Evolutionary conservation across 1,140 invertebrate genomes (phyloP).

Genomic region (Micrasema longulum): DNA sequence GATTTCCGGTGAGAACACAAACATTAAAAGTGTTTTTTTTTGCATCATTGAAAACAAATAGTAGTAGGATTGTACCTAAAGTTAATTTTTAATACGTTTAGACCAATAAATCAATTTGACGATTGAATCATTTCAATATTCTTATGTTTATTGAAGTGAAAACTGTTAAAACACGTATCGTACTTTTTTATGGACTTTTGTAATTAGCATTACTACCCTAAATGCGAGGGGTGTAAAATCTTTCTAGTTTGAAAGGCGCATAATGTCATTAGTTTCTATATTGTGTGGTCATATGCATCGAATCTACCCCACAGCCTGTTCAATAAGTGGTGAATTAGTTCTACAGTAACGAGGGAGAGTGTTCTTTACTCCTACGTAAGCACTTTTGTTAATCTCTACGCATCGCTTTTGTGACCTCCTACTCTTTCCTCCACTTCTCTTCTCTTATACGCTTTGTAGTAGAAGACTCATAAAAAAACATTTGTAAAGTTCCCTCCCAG

Average conservation of each 20-base stretch:
- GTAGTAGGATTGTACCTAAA: no score
- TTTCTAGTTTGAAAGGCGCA: conserved; percentile 30
- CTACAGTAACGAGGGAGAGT: conserved; percentile 13
- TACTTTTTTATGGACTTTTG: not conserved
- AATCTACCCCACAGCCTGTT: conserved; percentile 8
- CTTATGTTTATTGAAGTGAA: no score
- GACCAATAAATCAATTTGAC: no score
- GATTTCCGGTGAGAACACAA: no score
- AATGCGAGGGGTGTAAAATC: not conserved
- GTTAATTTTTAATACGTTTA: no score
- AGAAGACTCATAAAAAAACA: conserved; percentile 38
- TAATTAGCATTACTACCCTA: no score
- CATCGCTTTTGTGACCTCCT: conserved; percentile 23
- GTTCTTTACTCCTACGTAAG: conserved; percentile 36
- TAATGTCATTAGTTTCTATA: conserved; percentile 46
- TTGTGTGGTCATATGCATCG: conserved; percentile 48
- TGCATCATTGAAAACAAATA: no score
- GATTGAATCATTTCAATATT: no score
- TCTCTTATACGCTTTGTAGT: conserved; percentile 7
- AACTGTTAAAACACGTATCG: no score
- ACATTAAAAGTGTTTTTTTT: no score
- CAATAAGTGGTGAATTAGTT: conserved; percentile 47
- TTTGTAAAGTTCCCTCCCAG: conserved; percentile 28
- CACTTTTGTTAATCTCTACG: conserved; percentile 46
- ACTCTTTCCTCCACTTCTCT: no score